Percentiles rank a stretch among this genome's conserved stretches.
Evolutionary conservation across 2,113 vertebrate genomes (phyloP).

Genomic region (Procapra przewalskii): DNA sequence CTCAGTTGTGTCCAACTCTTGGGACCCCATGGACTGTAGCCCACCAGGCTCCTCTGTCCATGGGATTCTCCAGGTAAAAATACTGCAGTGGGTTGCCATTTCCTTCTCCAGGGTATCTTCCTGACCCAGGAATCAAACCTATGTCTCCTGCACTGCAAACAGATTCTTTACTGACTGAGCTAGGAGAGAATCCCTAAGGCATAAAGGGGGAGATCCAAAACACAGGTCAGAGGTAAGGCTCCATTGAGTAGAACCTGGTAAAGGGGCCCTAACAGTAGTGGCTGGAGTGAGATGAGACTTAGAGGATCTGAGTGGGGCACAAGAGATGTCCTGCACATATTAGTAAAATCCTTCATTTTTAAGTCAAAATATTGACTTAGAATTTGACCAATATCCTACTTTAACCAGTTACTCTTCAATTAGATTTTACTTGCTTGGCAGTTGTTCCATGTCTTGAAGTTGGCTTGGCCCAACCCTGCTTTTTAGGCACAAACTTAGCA

Average conservation of each 20-base stretch:
- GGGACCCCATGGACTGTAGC: not conserved
- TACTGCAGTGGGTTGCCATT: no score
- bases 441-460: not conserved
- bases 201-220: not conserved
- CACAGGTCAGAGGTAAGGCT: not conserved
- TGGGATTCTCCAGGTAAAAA: not conserved
- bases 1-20: not conserved
- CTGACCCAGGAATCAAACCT: no score
- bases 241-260: accelerated
- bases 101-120: no score
- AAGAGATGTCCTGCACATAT: not conserved
- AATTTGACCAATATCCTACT: not conserved
- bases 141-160: no score
- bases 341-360: not conserved
- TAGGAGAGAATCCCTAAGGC: not conserved
- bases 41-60: not conserved
- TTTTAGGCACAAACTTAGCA: not conserved
- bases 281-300: not conserved
- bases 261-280: no score
- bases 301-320: not conserved
- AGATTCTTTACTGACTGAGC: no score
- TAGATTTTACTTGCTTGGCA: not conserved
- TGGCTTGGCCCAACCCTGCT: not conserved
- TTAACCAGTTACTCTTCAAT: not conserved
- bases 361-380: not conserved